Evolutionary conservation across 2,797 vertebrate genomes (phyloP), one percentile per base, ranked within the genome.

Genomic region (Brachymystax lenok): DNA sequence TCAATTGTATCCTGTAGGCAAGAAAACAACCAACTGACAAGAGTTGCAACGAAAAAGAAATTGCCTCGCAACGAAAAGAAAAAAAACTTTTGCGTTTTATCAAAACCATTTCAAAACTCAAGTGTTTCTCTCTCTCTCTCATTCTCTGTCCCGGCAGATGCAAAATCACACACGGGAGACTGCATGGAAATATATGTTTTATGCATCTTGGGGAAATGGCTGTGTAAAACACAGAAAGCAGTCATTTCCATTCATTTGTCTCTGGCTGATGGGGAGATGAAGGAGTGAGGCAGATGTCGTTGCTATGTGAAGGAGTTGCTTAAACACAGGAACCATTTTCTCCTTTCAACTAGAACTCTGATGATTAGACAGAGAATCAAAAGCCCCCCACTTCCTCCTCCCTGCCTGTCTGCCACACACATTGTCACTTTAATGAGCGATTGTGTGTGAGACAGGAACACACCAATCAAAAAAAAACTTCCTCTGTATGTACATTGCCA

Each of bases 161-260:
- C 75, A 84, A 88, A 92, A 86, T 85, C 74, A 27, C 80, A 85
- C 89, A 68, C 88, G 79, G 79, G 84, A 90, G 81, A 85, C 84
- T 82, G 59, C 59, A 12, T 19, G 54, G 79, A 89, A 91, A 91
- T 91, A 84, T 91, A 91, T 87, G 90, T 90, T 92, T 92, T 89
- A 89, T 88, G 90, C 89, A 79, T 88, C 84, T 86, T 50, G 82
- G 80, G 87, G 40, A 73, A 83, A 86, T 77, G 76, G 81, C 84
- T 80, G 87, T 83, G 85, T 88, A 70, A 71, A 88, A 91, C 92
- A 88, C 89, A 89, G 88, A 89, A 92, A 90, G 87, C 87, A 89
- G 88, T 87, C 88, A 90, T 93, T 92, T 93, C 90, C 90, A 93
- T 93, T 94, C 92, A 93, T 92, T 92, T 94, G 89, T 89, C 88